Percentiles rank a stretch among this genome's conserved stretches.
phyloP scores from a whole-genome alignment of 2,113 vertebrate genomes.

The Triplophysa dalaica region DNA sequence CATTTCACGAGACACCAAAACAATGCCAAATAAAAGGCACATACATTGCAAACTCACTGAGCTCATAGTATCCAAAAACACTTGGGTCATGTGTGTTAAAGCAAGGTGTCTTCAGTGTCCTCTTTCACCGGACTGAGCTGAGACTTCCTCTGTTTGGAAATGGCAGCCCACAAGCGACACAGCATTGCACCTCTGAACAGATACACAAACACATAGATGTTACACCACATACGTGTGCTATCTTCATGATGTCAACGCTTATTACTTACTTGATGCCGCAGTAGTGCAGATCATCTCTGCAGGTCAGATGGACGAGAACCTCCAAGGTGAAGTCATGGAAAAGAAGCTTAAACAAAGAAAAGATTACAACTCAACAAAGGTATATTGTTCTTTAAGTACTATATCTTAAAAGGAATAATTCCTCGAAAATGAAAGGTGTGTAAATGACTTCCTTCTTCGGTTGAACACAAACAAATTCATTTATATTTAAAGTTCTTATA shows the following conservation, averaged over 20 bases:
- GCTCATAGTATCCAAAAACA: slow-evolving; percentile 36
- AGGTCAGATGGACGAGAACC: slow-evolving; percentile 75
- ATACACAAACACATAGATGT: slow-evolving; percentile 7
- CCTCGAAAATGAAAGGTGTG: too few species aligned
- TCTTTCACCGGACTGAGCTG: slow-evolving; percentile 54
- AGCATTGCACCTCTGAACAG: slow-evolving; percentile 79
- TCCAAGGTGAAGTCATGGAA: slow-evolving; percentile 81
- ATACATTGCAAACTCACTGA: slow-evolving; percentile 47
- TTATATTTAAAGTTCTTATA: too few species aligned
- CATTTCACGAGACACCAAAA: background rate
- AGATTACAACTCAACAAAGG: background rate
- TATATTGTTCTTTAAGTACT: too few species aligned
- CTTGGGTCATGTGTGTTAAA: slow-evolving; percentile 48
- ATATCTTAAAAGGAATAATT: too few species aligned
- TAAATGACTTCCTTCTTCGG: too few species aligned
- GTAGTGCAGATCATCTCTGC: slow-evolving; percentile 83
- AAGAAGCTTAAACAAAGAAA: slow-evolving; percentile 70
- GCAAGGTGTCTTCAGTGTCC: slow-evolving; percentile 61
- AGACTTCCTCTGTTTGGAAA: slow-evolving; percentile 68
- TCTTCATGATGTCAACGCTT: background rate
- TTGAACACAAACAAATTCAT: too few species aligned
- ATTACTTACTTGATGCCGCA: slow-evolving; percentile 74
- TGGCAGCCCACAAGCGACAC: slow-evolving; percentile 82
- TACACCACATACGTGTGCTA: background rate
- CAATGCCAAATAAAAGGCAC: slow-evolving; percentile 36